These are phyloP conservation scores for Mythimna loreyi DNA, from an alignment of 2,888 invertebrate species.

Conservation along the genomic window DNA sequence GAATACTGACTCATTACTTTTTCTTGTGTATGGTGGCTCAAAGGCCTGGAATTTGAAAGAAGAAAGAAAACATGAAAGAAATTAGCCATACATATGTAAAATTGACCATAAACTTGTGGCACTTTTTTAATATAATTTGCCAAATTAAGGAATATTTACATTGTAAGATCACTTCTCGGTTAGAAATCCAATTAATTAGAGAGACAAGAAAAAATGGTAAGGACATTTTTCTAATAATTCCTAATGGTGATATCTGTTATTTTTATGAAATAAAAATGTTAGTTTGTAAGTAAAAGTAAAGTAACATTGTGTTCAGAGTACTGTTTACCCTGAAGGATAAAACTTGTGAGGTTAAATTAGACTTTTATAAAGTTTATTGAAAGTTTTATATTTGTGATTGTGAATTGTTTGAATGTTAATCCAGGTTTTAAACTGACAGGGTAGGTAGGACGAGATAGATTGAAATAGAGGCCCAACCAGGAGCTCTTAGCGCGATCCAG, in stretches of 20 bases:
- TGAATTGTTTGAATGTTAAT: constrained; percentile 22
- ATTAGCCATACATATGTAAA: no score
- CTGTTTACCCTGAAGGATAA: constrained; percentile 6
- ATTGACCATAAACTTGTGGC: neutral
- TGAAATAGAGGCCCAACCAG: no score
- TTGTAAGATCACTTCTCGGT: neutral
- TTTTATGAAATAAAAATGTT: constrained; percentile 45
- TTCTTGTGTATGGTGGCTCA: no score
- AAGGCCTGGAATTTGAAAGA: no score
- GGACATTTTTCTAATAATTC: constrained; percentile 13
- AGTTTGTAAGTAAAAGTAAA: constrained; percentile 35
- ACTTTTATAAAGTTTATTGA: constrained; percentile 30
- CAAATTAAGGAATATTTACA: neutral
- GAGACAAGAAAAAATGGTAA: neutral
- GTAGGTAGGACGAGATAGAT: no score
- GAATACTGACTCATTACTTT: no score
- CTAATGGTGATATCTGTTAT: constrained; percentile 38
- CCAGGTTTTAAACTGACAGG: constrained; percentile 11
- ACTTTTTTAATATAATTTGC: neutral
- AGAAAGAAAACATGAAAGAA: no score
- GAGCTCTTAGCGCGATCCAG: no score
- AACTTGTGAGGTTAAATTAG: neutral
- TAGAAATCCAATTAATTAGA: neutral
- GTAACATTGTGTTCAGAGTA: constrained; percentile 25
- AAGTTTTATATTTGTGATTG: constrained; percentile 29